Conservation (phyloP, 2,113 vertebrate genomes). For the Fulmarus glacialis region DNA sequence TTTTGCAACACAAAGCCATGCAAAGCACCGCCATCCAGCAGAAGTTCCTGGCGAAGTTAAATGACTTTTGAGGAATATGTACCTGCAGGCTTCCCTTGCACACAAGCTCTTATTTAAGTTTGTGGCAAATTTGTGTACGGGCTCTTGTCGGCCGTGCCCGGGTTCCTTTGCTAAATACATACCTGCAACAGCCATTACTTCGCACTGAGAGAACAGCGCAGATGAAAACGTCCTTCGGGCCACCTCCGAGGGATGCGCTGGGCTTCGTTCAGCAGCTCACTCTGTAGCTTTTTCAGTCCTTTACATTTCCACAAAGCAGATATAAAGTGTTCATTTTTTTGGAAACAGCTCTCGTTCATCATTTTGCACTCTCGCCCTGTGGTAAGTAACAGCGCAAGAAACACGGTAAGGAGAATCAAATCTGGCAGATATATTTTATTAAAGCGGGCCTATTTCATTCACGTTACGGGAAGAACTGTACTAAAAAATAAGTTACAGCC, state of each 20-base stretch:
- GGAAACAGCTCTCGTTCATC: rapidly evolving
- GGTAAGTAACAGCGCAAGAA: neutral
- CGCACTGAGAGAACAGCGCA: rapidly evolving
- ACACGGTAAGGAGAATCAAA: neutral
- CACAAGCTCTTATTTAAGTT: neutral
- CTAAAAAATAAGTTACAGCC: neutral
- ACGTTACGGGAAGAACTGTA: neutral
- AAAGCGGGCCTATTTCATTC: neutral
- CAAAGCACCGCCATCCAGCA: neutral
- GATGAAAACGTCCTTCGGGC: neutral
- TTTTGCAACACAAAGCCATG: neutral
- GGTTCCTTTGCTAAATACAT: rapidly evolving
- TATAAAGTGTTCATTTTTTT: neutral
- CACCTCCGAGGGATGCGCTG: rapidly evolving
- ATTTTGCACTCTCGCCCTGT: rapidly evolving
- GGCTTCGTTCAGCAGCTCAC: neutral
- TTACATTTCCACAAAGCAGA: neutral
- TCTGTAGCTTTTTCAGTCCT: rapidly evolving
- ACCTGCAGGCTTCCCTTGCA: neutral
- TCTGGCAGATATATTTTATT: neutral
- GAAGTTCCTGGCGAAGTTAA: neutral
- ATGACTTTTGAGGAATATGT: rapidly evolving
- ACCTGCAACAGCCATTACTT: neutral
- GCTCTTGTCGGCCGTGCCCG: rapidly evolving
- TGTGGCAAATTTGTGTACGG: neutral